These are phyloP conservation scores for Chironomus tentans DNA, from an alignment of 2,888 invertebrate genomes.

Conservation along the genomic window DNA sequence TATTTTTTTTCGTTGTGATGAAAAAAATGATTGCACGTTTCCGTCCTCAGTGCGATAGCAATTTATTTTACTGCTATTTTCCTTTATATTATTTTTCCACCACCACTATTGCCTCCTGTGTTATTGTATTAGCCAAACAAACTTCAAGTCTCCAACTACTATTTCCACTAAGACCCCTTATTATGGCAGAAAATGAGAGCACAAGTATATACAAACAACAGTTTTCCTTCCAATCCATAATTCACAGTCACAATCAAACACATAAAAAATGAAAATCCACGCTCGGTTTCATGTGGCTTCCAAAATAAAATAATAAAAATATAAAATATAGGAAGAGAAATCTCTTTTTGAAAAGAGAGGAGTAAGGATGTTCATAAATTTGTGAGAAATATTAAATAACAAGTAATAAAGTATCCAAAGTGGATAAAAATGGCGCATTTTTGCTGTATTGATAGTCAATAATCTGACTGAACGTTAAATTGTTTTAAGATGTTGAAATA, in stretches of 20 bases:
- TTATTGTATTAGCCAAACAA: not conserved
- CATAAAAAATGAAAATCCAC: not conserved
- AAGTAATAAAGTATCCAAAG: not conserved
- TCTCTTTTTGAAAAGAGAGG: not conserved
- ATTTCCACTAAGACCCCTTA: not conserved
- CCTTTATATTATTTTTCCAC: not conserved
- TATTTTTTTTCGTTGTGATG: constrained; percentile 3
- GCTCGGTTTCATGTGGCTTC: constrained; percentile 2
- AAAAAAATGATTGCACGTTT: constrained; percentile 21
- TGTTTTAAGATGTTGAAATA: no score
- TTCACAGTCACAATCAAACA: not conserved
- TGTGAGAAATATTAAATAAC: not conserved
- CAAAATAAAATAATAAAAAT: not conserved
- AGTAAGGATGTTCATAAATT: not conserved
- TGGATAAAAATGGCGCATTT: no score
- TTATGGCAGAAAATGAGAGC: not conserved
- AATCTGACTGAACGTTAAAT: no score
- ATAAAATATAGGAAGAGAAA: not conserved
- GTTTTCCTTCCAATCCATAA: not conserved
- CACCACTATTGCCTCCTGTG: not conserved
- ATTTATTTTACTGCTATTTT: no score
- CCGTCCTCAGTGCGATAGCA: constrained; percentile 7
- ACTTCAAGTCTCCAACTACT: not conserved
- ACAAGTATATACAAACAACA: not conserved
- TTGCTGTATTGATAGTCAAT: no score